A percentile compares a stretch with the other conserved stretches of the same genome.
These are phyloP conservation scores for Dromius quadrimaculatus DNA, from an alignment of 2,888 invertebrate species.

Conservation along the genomic window DNA sequence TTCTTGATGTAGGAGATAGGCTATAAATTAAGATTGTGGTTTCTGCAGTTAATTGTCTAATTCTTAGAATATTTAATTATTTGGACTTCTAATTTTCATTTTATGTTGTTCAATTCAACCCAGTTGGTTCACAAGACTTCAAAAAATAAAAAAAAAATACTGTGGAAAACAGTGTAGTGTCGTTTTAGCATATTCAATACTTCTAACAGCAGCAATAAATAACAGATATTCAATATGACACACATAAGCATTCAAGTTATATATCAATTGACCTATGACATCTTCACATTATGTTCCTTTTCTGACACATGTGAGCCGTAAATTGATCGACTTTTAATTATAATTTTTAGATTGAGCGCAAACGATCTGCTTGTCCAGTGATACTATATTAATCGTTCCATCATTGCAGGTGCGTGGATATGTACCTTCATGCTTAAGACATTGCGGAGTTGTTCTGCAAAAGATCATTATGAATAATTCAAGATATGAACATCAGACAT, in stretches of 20 bases:
- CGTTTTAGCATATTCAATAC: too few relatives aligned
- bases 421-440: neutral
- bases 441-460: neutral
- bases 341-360: slow-evolving; percentile 28
- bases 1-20: too few relatives aligned
- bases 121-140: too few relatives aligned
- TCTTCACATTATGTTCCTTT: slow-evolving; percentile 21
- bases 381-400: slow-evolving; percentile 22
- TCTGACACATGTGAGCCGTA: slow-evolving; percentile 12
- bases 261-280: slow-evolving; percentile 36
- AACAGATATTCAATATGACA: slow-evolving; percentile 16
- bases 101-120: too few relatives aligned
- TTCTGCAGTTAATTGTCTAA: slow-evolving; percentile 9
- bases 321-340: slow-evolving; percentile 37
- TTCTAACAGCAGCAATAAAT: too few relatives aligned
- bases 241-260: slow-evolving; percentile 9
- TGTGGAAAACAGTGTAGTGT: too few relatives aligned
- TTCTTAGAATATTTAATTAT: slow-evolving; percentile 3
- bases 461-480: neutral
- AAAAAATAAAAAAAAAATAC: too few relatives aligned
- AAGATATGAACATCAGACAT: neutral
- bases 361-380: slow-evolving; percentile 14
- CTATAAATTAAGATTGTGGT: slow-evolving; percentile 3
- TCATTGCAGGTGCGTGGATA: slow-evolving; percentile 17
- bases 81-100: too few relatives aligned